A percentile compares a stretch with the other conserved stretches of the same genome.
Evolutionary conservation across 1,140 invertebrate genomes (phyloP).

Genomic region (Chlorops oryzae): DNA sequence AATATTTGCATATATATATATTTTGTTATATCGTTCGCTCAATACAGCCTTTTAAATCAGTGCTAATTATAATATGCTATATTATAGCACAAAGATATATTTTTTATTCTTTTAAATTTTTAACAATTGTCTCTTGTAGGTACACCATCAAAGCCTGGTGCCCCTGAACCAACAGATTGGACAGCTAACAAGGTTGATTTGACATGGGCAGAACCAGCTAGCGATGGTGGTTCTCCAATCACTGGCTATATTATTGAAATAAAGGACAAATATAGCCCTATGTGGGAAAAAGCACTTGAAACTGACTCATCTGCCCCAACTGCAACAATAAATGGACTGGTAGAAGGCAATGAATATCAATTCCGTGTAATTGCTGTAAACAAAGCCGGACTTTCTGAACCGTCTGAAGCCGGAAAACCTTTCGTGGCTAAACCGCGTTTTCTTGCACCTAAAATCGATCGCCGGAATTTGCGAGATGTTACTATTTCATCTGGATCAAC

Average conservation of each 20-base stretch:
- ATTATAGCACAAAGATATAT: neutral
- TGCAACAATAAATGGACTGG: conserved; percentile 75
- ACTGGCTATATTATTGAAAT: conserved; percentile 94
- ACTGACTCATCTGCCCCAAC: conserved; percentile 65
- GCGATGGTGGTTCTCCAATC: conserved; percentile 87
- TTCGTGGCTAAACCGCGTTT: conserved; percentile 88
- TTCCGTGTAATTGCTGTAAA: conserved; percentile 96
- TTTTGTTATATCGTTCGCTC: no score
- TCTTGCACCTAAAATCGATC: conserved; percentile 91
- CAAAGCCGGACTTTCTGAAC: conserved; percentile 86
- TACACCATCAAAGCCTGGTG: conserved; percentile 73
- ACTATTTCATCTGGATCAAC: conserved; percentile 85
- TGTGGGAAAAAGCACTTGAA: conserved; percentile 87
- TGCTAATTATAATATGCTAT: no score
- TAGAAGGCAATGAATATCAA: conserved; percentile 96
- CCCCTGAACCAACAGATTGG: conserved; percentile 85
- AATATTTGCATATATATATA: no score
- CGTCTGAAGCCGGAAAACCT: conserved; percentile 78
- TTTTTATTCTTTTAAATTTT: conserved; percentile 9
- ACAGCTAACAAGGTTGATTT: conserved; percentile 85
- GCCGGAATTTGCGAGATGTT: conserved; percentile 80
- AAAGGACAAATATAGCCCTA: conserved; percentile 90
- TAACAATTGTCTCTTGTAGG: conserved; percentile 41
- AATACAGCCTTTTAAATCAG: no score
- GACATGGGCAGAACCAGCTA: conserved; percentile 72